Evolutionary conservation across 2,113 vertebrate species (phyloP), one percentile per base, ranked within the genome.

Genomic region (Nyctereutes procyonoides): DNA sequence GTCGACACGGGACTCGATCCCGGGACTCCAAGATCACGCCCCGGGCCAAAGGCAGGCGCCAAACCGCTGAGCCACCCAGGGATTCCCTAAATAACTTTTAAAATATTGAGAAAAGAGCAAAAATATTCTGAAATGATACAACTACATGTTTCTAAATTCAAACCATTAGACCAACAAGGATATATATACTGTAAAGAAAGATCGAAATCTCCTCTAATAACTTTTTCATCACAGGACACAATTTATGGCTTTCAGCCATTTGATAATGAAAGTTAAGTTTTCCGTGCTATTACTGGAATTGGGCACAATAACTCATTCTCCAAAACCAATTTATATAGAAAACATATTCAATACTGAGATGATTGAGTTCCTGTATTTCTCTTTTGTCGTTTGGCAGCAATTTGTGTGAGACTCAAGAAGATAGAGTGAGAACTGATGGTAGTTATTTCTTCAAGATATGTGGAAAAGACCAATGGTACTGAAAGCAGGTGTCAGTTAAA

Each of bases 291-390:
- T 93, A 55, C 80, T 94, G 74, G 79, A 76, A 89, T 77, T 48
- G 43, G 3, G 24, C 84, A 56, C 48, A 96, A 97, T 97, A 97
- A 90, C 9, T 96, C 94, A 90, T 92, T 91, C 60, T 96, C 63
- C 84, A 96, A 96, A 90, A 76, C 24, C 80, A 95, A 93, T 87
- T 96, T 95, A 86, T 96, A 51, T 17, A 95, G 62, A 90, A 93
- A 97, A 97, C 16, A 91, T 80, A 79, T 84, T 90, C 83, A 76
- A 71, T 90, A 93, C 62, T 95, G 87, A 97, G 65, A 92, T 97
- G 74, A 95, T 55, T 88, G 90, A 92, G 82, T 87, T 92, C 32
- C 51, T 93, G 13, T 65, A 95, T 92, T 97, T 96, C 53, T 85
- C 87, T 74, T 84, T 83, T 98, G 90, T 96, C 86, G 55, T 83